phyloP scores from a whole-genome alignment of 2,888 invertebrate genomes.

The Aplocera efformata region DNA sequence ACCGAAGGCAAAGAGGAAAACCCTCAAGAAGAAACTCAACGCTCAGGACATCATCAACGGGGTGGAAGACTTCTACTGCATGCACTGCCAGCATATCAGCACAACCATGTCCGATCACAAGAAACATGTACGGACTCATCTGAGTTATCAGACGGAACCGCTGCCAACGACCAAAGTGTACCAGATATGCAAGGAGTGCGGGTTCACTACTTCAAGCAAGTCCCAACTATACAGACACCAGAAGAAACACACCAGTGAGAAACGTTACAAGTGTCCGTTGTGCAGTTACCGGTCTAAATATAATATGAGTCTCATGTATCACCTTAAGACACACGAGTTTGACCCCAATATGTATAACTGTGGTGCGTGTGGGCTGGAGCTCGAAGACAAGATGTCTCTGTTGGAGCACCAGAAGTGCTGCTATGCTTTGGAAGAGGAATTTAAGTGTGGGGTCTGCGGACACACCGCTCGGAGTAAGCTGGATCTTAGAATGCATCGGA shows the following conservation, averaged over 20 bases:
- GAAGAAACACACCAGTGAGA: constrained; percentile 50
- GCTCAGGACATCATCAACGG: constrained; percentile 31
- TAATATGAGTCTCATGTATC: constrained; percentile 58
- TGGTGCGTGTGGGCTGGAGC: not conserved
- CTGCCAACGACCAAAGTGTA: constrained; percentile 14
- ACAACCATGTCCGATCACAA: constrained; percentile 26
- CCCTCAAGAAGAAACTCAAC: constrained; percentile 9
- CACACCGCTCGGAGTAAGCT: not conserved
- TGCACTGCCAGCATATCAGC: constrained; percentile 41
- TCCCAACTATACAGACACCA: constrained; percentile 44
- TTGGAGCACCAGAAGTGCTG: constrained; percentile 4
- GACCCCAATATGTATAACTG: constrained; percentile 11
- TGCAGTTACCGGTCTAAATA: constrained; percentile 56
- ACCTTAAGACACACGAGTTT: constrained; percentile 47
- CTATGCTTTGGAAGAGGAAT: constrained; percentile 1
- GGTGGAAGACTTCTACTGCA: constrained; percentile 45
- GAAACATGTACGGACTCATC: constrained; percentile 25
- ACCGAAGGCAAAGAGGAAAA: constrained; percentile 18
- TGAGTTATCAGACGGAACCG: not conserved
- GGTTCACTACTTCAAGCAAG: constrained; percentile 50
- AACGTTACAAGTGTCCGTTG: constrained; percentile 48
- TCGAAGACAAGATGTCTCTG: not conserved
- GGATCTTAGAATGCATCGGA: constrained; percentile 2
- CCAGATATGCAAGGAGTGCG: constrained; percentile 46
- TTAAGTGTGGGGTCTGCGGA: not conserved